Conservation (phyloP, 2,113 vertebrate species). For the Austrofundulus limnaeus region DNA sequence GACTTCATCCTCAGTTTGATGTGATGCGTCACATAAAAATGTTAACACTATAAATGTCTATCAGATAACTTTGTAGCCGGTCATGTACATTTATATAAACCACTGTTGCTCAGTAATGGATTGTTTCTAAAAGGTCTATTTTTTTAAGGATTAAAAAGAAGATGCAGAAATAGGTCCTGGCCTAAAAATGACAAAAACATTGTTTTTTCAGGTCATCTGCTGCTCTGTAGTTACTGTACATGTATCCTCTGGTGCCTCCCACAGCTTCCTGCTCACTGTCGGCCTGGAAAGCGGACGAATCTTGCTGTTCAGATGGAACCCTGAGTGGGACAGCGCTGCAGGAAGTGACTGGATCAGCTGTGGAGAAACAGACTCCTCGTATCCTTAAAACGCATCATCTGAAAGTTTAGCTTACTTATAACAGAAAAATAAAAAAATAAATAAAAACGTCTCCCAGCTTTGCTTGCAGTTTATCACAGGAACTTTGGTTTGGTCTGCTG, state of each 20-base stretch:
- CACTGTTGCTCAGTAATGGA: too few relatives aligned
- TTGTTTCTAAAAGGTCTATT: too few relatives aligned
- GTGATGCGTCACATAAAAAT: too few relatives aligned
- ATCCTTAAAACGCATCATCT: constrained; percentile 64
- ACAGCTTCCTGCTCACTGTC: constrained; percentile 87
- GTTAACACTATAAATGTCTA: too few relatives aligned
- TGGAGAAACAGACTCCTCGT: constrained; percentile 82
- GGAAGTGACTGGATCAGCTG: constrained; percentile 83
- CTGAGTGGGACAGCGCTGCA: constrained; percentile 66
- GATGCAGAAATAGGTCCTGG: too few relatives aligned
- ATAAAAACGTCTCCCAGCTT: too few relatives aligned
- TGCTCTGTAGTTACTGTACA: neutral
- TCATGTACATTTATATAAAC: too few relatives aligned
- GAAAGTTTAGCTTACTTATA: constrained; percentile 27
- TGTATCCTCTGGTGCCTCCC: neutral
- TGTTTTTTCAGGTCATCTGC: neutral
- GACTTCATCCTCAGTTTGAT: too few relatives aligned
- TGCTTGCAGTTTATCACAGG: constrained; percentile 1
- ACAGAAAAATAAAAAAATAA: too few relatives aligned
- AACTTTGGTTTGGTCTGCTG: neutral
- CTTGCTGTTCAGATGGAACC: constrained; percentile 86
- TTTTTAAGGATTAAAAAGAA: too few relatives aligned
- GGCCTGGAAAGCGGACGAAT: constrained; percentile 91
- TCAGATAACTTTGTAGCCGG: too few relatives aligned
- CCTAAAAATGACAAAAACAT: too few relatives aligned